Conservation (phyloP, 1,140 invertebrate genomes). For the Idris sp. region DNA sequence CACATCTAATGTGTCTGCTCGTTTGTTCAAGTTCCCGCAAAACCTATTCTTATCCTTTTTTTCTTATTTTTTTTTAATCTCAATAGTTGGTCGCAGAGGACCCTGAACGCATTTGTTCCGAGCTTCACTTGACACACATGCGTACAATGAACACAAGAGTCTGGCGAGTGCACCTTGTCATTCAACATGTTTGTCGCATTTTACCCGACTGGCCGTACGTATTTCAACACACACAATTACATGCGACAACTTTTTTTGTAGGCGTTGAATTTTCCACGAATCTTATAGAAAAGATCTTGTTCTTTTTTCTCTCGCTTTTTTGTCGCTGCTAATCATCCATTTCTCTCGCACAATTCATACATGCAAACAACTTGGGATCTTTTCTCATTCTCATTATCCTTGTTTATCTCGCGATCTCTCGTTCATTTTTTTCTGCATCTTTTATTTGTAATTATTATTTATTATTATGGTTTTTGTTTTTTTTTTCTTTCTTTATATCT, state of each 20-base stretch:
- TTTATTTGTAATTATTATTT: no score
- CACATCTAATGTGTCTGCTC: slow-evolving; percentile 69
- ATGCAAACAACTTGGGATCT: slow-evolving; percentile 5
- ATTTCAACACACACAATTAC: slow-evolving; percentile 22
- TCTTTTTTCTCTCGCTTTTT: slow-evolving; percentile 3
- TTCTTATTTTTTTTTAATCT: slow-evolving; percentile 15
- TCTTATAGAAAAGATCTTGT: no score
- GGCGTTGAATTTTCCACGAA: slow-evolving; percentile 30
- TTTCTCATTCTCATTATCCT: slow-evolving; percentile 1
- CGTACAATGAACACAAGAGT: slow-evolving; percentile 65
- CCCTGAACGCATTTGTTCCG: slow-evolving; percentile 36
- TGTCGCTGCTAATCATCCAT: neutral
- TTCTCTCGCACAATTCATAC: slow-evolving; percentile 14
- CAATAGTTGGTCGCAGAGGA: slow-evolving; percentile 12
- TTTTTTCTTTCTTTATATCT: slow-evolving; percentile 33
- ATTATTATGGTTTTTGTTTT: no score
- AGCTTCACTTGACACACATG: slow-evolving; percentile 61
- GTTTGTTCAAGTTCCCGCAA: slow-evolving; percentile 68
- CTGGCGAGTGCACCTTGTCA: slow-evolving; percentile 51
- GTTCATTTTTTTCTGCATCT: slow-evolving; percentile 19
- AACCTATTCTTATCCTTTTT: slow-evolving; percentile 7
- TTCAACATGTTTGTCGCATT: slow-evolving; percentile 23
- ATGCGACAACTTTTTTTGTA: slow-evolving; percentile 35
- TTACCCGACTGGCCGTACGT: slow-evolving; percentile 53
- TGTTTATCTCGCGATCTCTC: slow-evolving; percentile 19